Conservation (phyloP, 2,113 vertebrate genomes). For the Brienomyrus brachyistius region DNA sequence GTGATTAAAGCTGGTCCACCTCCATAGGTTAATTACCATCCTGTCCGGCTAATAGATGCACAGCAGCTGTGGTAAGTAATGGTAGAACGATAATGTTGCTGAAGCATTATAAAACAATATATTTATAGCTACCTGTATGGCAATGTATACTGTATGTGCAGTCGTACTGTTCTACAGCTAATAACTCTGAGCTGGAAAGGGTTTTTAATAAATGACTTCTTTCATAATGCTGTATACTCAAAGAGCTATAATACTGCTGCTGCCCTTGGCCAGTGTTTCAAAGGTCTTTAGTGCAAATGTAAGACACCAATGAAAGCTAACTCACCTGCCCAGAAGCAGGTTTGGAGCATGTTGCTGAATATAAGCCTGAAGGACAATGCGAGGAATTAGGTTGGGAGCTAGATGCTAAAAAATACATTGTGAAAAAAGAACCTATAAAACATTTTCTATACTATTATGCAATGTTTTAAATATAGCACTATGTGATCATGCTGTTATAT, state of each 20-base stretch:
- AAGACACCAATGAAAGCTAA: constrained; percentile 40
- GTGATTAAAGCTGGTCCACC: constrained; percentile 21
- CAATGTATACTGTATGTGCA: not conserved
- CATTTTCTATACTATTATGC: not conserved
- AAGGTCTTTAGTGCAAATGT: constrained; percentile 30
- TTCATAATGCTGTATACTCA: constrained; percentile 35
- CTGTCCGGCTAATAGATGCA: not conserved
- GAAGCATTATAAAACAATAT: not conserved
- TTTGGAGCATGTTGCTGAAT: constrained; percentile 32
- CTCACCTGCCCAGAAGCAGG: constrained; percentile 41
- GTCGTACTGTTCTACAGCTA: not conserved
- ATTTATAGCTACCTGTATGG: not conserved
- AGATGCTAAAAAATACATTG: not conserved
- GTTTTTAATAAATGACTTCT: constrained; percentile 33
- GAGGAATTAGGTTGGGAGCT: not conserved
- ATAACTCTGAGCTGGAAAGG: constrained; percentile 18
- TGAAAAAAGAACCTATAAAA: not conserved
- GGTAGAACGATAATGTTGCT: not conserved
- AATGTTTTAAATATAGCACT: not conserved
- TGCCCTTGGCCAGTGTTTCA: constrained; percentile 43
- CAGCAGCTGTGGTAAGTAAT: not conserved
- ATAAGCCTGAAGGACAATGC: constrained; percentile 30
- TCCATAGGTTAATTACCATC: constrained; percentile 16
- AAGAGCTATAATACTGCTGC: constrained; percentile 45
- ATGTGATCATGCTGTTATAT: not conserved